Percentiles rank a stretch among this genome's conserved stretches.
Evolutionary conservation across 2,113 vertebrate species (phyloP).

Genomic region (Elanus axillaris): DNA sequence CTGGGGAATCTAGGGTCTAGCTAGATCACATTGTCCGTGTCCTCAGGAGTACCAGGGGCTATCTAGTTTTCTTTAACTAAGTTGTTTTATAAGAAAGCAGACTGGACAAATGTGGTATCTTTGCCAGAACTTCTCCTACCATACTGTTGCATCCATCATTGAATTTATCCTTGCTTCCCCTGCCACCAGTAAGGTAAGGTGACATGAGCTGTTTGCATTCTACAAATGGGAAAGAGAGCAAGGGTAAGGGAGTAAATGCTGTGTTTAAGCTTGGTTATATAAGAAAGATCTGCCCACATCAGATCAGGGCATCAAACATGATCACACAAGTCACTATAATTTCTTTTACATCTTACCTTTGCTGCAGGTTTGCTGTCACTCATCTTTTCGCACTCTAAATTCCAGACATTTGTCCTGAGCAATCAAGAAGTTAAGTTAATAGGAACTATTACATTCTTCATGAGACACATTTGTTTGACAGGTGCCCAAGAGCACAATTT

Average conservation of each 20-base stretch:
- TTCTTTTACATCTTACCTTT: not conserved
- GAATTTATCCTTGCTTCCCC: not conserved
- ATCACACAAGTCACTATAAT: not conserved
- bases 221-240: not conserved
- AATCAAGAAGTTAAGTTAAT: not conserved
- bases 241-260: not conserved
- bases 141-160: fast-evolving
- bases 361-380: not conserved
- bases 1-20: not conserved
- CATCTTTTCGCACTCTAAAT: not conserved
- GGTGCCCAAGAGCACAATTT: not conserved
- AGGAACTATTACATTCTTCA: not conserved
- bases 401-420: not conserved
- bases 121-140: not conserved
- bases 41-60: not conserved
- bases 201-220: not conserved
- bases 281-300: not conserved
- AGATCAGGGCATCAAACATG: not conserved
- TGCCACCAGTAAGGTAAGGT: not conserved
- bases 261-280: not conserved
- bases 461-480: not conserved
- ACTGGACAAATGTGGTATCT: not conserved
- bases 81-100: not conserved
- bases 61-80: not conserved
- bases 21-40: not conserved